Base-by-base conservation (phyloP, 2,797 vertebrate species). In the Gobio occitaniae region DNA sequence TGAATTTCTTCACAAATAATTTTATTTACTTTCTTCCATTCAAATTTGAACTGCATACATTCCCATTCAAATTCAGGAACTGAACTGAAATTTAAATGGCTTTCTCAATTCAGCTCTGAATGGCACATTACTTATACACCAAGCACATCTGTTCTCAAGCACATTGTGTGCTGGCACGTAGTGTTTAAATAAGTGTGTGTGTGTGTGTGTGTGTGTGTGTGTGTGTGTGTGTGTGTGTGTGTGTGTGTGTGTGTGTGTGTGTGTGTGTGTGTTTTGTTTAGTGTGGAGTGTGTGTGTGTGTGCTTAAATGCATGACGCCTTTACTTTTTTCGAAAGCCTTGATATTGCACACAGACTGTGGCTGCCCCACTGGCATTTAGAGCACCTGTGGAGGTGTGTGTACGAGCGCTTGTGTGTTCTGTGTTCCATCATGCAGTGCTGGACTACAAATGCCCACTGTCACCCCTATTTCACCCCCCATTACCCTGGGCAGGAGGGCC, bases 391-490 rank as follows among this genome's bases (percentile, higher is more conserved):
- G 65, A 72, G 66, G 78, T 76, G 77, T 71, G 70, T 78, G 68
- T 84, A 48, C 56, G 44, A 76, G 65, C 54, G 47, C 21, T 74
- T 78, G 77, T 83, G 75, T 77, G 75, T 54, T 61, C 41, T 87
- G 82, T 80, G 72, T 85, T 86, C 80, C 78, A 87, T 88, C 84
- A 84, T 78, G 82, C 84, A 81, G 81, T 48, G 77, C 74, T 69
- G 88, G 89, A 91, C 91, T 76, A 87, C 90, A 87, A 90, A 91
- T 91, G 91, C 92, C 92, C 50, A 78, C 6, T 85, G 88, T 92
- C 91, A 89, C 90, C 91, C 82, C 94, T 88, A 93, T 94, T 95
- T 94, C 94, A 94, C 90, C 90, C 92, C 38, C 87, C 93, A 95
- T 95, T 95, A 94, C 93, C 91, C 89, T 59, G 72, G 84, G 83